These are phyloP conservation scores for Amphipyra tragopoginis DNA, from an alignment of 2,888 invertebrate species.

Conservation along the genomic window DNA sequence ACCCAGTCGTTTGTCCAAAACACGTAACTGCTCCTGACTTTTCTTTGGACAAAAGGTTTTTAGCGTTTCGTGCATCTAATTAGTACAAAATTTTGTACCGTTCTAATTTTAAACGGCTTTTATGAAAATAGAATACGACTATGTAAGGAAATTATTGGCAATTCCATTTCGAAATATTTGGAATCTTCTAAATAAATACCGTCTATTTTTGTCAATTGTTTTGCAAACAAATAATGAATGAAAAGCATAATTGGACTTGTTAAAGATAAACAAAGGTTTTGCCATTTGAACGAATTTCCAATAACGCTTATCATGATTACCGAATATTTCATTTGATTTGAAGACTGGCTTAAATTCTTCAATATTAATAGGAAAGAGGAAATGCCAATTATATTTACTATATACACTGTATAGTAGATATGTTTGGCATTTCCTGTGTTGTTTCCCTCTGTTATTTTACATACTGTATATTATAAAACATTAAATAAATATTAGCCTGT, in stretches of 20 bases:
- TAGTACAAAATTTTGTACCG: constrained; percentile 17
- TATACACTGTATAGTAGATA: no score
- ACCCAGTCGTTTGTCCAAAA: constrained; percentile 30
- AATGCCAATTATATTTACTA: no score
- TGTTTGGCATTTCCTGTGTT: no score
- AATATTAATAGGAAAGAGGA: no score
- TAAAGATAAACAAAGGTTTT: constrained; percentile 23
- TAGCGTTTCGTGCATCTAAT: constrained; percentile 41
- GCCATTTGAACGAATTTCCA: neutral
- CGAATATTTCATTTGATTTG: no score
- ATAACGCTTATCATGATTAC: neutral
- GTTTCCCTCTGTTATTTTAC: no score
- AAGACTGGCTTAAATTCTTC: no score
- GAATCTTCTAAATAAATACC: constrained; percentile 31
- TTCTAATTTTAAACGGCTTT: constrained; percentile 31
- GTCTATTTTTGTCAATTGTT: constrained; percentile 39
- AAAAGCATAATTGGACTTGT: constrained; percentile 13
- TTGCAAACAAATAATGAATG: constrained; percentile 34
- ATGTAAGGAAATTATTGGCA: constrained; percentile 35
- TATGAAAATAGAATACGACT: constrained; percentile 25
- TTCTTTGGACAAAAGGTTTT: constrained; percentile 47
- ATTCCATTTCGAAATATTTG: constrained; percentile 27
- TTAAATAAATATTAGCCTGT: no score
- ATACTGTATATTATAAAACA: no score
- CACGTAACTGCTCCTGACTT: constrained; percentile 58